Evolutionary conservation across 2,888 invertebrate species (phyloP).

Genomic region (Leptopterna dolabrata): DNA sequence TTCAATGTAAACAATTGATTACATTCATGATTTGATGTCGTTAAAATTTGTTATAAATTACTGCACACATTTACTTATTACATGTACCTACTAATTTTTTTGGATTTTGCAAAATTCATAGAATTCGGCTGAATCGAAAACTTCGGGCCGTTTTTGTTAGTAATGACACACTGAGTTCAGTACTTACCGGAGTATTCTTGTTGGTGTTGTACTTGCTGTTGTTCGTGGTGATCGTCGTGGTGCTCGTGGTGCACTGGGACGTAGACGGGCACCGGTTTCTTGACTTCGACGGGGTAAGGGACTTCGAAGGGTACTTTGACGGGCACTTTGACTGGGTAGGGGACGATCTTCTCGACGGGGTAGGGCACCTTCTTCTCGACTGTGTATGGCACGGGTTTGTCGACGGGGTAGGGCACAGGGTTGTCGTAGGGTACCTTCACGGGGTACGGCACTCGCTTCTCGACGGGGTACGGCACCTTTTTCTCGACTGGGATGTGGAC

Average conservation of each 20-base stretch:
- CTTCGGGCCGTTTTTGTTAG: no score
- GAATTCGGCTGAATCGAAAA: no score
- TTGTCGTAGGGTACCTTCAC: conserved; percentile 63
- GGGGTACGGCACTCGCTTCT: conserved; percentile 63
- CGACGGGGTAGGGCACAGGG: conserved; percentile 66
- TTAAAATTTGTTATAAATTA: no score
- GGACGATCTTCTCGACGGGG: conserved; percentile 60
- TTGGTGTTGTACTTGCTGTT: neutral
- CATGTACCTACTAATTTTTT: no score
- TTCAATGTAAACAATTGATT: no score
- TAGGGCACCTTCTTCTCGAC: conserved; percentile 63
- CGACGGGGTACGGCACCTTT: conserved; percentile 70
- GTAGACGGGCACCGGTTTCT: conserved; percentile 57
- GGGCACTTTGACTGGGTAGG: conserved; percentile 64
- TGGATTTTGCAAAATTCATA: no score
- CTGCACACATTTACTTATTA: no score
- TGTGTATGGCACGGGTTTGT: conserved; percentile 69
- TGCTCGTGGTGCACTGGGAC: conserved; percentile 57
- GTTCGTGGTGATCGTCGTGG: conserved; percentile 23
- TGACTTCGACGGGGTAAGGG: conserved; percentile 58
- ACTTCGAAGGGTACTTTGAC: conserved; percentile 63
- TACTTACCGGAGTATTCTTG: conserved; percentile 35
- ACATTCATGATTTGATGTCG: no score
- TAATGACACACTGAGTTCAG: no score
- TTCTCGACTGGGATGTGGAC: conserved; percentile 79